Percentiles rank a stretch among this genome's conserved stretches.
Evolutionary conservation across 2,888 invertebrate genomes (phyloP).

Genomic region (Pilophorus perplexus): DNA sequence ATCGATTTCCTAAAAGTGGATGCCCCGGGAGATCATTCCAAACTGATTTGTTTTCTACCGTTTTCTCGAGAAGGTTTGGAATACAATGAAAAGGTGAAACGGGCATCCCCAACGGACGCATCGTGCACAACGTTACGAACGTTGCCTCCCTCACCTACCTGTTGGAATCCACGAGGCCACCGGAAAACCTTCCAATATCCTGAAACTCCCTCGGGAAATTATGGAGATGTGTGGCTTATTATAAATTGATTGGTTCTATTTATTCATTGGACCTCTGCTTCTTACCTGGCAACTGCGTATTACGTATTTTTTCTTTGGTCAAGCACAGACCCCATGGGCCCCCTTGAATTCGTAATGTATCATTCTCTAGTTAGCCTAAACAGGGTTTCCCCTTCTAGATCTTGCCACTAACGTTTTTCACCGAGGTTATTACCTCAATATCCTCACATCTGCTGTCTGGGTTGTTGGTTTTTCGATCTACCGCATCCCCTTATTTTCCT

Average conservation of each 20-base stretch:
- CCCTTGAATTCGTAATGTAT: conserved; percentile 2
- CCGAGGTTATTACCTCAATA: too few relatives aligned
- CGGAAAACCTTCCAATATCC: conserved; percentile 4
- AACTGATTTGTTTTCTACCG: too few relatives aligned
- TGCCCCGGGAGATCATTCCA: too few relatives aligned
- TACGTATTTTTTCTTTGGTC: background rate
- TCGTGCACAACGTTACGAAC: background rate
- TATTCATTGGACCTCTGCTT: conserved; percentile 22
- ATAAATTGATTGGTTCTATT: conserved; percentile 28
- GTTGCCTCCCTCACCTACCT: background rate
- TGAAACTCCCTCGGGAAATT: conserved; percentile 31
- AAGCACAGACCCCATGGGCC: background rate
- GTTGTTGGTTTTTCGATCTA: too few relatives aligned
- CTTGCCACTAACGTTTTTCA: too few relatives aligned
- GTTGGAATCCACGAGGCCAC: conserved; percentile 13
- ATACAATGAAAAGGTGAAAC: too few relatives aligned
- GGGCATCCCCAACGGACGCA: too few relatives aligned
- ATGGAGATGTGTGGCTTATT: conserved; percentile 35
- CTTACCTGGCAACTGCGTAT: background rate
- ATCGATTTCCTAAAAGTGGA: too few relatives aligned
- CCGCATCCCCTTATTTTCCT: too few relatives aligned
- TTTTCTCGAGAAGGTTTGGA: too few relatives aligned
- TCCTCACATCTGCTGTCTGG: too few relatives aligned
- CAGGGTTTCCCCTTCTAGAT: background rate
- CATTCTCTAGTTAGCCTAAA: background rate